A percentile compares a stretch with the other conserved stretches of the same genome.
Evolutionary conservation across 2,888 invertebrate species (phyloP).

Genomic region (Orgyia antiqua): DNA sequence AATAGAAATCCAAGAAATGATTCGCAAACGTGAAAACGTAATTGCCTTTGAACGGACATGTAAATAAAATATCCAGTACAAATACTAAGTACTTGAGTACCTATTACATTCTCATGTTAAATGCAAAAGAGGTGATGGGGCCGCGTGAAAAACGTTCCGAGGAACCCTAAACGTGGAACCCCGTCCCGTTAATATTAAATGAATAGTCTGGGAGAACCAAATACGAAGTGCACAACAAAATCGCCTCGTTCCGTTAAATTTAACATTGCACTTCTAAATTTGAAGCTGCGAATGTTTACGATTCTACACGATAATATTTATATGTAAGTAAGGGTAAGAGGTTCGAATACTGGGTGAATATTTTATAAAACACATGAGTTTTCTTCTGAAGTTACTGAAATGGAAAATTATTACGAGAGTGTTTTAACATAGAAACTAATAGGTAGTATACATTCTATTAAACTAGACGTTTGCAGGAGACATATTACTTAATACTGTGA

Average conservation of each 20-base stretch:
- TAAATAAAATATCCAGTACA: slow-evolving; percentile 52
- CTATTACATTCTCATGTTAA: slow-evolving; percentile 70
- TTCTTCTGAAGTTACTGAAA: too few relatives aligned
- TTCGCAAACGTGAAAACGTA: slow-evolving; percentile 33
- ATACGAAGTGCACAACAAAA: slow-evolving; percentile 38
- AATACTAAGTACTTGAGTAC: slow-evolving; percentile 59
- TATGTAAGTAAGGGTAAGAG: slow-evolving; percentile 28
- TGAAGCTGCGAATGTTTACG: slow-evolving; percentile 50
- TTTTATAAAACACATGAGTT: too few relatives aligned
- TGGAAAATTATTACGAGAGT: too few relatives aligned
- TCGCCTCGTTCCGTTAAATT: slow-evolving; percentile 61
- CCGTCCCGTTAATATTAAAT: slow-evolving; percentile 63
- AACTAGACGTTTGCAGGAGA: too few relatives aligned
- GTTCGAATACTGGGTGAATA: too few relatives aligned
- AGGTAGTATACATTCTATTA: too few relatives aligned
- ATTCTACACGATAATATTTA: slow-evolving; percentile 55
- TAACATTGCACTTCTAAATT: slow-evolving; percentile 56
- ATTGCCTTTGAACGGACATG: slow-evolving; percentile 52
- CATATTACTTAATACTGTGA: too few relatives aligned
- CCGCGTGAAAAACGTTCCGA: slow-evolving; percentile 55
- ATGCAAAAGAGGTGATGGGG: slow-evolving; percentile 56
- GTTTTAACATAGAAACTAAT: too few relatives aligned
- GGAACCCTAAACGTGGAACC: slow-evolving; percentile 36
- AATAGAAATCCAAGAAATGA: too few relatives aligned
- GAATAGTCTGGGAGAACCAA: slow-evolving; percentile 53